A percentile compares a stretch with the other conserved stretches of the same genome.
Evolutionary conservation across 2,797 vertebrate genomes (phyloP).

Genomic region (Gadopsis bispinosus): DNA sequence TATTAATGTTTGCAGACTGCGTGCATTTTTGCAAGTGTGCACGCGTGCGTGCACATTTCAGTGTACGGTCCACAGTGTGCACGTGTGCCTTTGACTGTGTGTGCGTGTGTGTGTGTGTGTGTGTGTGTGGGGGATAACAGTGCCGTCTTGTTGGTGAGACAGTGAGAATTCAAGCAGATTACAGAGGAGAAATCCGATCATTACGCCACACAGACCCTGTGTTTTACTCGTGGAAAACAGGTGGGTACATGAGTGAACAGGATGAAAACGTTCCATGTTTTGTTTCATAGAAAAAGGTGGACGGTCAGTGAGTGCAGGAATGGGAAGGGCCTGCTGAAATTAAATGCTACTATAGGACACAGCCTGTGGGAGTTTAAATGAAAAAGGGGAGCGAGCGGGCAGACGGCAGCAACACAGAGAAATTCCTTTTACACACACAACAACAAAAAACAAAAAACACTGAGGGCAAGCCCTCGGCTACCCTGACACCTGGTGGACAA

Average conservation of each 20-base stretch:
- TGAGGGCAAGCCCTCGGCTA: slow-evolving; percentile 16
- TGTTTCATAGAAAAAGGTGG: slow-evolving; percentile 60
- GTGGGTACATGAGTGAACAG: slow-evolving; percentile 77
- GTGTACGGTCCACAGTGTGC: neutral
- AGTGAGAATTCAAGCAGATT: slow-evolving; percentile 83
- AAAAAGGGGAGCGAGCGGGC: slow-evolving; percentile 49
- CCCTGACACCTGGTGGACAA: slow-evolving; percentile 85
- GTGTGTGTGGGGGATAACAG: slow-evolving; percentile 55
- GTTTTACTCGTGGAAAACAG: slow-evolving; percentile 83
- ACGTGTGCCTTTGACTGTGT: neutral
- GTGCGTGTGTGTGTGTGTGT: slow-evolving; percentile 9
- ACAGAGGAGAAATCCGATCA: slow-evolving; percentile 86
- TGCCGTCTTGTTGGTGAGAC: slow-evolving; percentile 67
- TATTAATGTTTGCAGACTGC: slow-evolving; percentile 18
- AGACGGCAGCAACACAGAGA: slow-evolving; percentile 15
- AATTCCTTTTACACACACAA: slow-evolving; percentile 18
- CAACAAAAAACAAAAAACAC: neutral
- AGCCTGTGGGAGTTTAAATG: slow-evolving; percentile 54
- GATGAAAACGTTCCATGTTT: slow-evolving; percentile 79
- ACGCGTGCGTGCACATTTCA: neutral
- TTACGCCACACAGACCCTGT: slow-evolving; percentile 82
- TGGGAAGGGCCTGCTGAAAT: slow-evolving; percentile 62
- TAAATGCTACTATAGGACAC: slow-evolving; percentile 47
- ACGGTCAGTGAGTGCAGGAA: slow-evolving; percentile 77
- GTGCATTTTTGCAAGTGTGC: slow-evolving; percentile 11